These are phyloP conservation scores for Melanotaenia parkinsoni DNA, from an alignment of 2,797 vertebrate genomes.

Conservation along the genomic window DNA sequence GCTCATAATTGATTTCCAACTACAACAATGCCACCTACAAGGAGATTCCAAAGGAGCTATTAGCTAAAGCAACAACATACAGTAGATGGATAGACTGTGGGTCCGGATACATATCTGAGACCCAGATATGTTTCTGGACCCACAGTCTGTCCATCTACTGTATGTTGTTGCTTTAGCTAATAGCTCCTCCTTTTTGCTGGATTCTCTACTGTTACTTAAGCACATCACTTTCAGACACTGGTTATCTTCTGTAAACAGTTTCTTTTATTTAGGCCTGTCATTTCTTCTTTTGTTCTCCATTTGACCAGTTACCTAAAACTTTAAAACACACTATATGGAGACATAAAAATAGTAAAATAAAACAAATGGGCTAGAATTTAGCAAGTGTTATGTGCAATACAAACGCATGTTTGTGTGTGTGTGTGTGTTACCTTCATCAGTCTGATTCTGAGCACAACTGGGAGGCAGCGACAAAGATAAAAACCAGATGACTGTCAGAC, in stretches of 20 bases:
- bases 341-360: background rate
- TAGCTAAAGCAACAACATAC: background rate
- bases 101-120: background rate
- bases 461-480: slow-evolving; percentile 71
- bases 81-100: background rate
- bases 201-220: too few species aligned
- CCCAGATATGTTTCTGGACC: background rate
- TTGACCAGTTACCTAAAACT: background rate
- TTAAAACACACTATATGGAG: background rate
- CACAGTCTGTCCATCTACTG: background rate
- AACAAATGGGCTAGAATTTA: background rate
- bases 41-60: background rate
- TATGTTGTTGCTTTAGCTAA: background rate
- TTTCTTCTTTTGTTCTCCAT: background rate
- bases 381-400: background rate
- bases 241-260: too few species aligned
- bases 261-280: too few species aligned
- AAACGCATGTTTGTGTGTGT: slow-evolving; percentile 16
- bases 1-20: background rate
- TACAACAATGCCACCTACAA: background rate
- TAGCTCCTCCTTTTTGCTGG: background rate
- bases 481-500: slow-evolving; percentile 84
- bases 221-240: too few species aligned
- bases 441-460: slow-evolving; percentile 77
- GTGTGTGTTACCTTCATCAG: slow-evolving; percentile 73